A percentile compares a stretch with the other conserved stretches of the same genome.
Conservation (phyloP, 2,888 invertebrate genomes). For the Abrostola triplasia region DNA sequence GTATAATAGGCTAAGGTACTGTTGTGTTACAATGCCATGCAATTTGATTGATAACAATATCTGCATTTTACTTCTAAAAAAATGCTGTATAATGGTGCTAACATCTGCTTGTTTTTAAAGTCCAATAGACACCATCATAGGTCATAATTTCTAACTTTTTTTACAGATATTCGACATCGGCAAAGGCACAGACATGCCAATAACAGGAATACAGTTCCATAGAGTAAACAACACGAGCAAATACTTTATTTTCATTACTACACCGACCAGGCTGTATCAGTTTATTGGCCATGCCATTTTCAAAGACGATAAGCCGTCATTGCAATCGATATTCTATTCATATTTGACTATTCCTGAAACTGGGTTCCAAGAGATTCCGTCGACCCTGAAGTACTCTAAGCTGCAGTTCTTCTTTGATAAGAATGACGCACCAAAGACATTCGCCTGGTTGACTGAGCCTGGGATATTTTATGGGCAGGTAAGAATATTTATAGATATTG, state of each 20-base stretch:
- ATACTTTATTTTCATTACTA: constrained; percentile 95
- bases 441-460: constrained; percentile 96
- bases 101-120: too few species aligned
- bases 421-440: constrained; percentile 91
- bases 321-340: constrained; percentile 93
- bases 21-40: neutral
- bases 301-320: constrained; percentile 92
- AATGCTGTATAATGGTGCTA: too few species aligned
- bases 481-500: constrained; percentile 53
- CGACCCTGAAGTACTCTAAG: constrained; percentile 92
- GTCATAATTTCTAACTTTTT: constrained; percentile 21
- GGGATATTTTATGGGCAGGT: constrained; percentile 95
- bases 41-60: neutral
- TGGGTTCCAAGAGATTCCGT: constrained; percentile 92
- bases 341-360: constrained; percentile 92
- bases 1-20: too few species aligned
- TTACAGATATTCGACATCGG: constrained; percentile 95
- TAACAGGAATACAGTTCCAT: constrained; percentile 96
- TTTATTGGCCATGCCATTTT: constrained; percentile 93
- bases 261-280: constrained; percentile 95
- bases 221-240: constrained; percentile 91
- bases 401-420: constrained; percentile 93
- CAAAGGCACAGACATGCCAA: constrained; percentile 92
- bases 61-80: neutral
- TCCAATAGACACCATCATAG: neutral